Conservation (phyloP, 2,113 vertebrate species). For the Australoheros scitulus region DNA sequence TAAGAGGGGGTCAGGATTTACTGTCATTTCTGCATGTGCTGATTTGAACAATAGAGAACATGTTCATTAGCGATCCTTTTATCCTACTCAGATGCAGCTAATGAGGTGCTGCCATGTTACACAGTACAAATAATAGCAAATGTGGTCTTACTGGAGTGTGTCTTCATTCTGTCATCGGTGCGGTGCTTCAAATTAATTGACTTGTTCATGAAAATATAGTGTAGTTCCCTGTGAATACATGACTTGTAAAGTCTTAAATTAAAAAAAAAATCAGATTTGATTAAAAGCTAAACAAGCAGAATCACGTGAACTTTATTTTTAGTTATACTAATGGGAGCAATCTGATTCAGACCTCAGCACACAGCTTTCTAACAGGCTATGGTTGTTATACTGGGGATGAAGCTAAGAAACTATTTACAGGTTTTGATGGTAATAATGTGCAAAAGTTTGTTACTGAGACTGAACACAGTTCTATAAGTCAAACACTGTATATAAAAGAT, state of each 20-base stretch:
- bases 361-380: not conserved
- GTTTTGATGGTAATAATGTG: too few species aligned
- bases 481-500: not conserved
- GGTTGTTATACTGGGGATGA: not conserved
- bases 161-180: conserved; percentile 20
- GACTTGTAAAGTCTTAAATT: not conserved
- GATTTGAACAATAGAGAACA: conserved; percentile 41
- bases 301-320: not conserved
- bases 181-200: conserved; percentile 17
- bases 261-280: not conserved
- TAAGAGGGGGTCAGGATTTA: conserved; percentile 23
- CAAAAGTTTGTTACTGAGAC: too few species aligned
- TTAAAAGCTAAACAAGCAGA: not conserved
- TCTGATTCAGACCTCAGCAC: not conserved
- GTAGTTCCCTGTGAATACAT: not conserved
- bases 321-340: not conserved
- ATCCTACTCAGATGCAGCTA: conserved; percentile 50
- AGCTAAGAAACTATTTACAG: too few species aligned
- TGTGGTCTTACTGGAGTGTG: conserved; percentile 15
- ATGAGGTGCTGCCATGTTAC: conserved; percentile 53
- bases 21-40: conserved; percentile 45
- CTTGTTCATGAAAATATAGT: not conserved
- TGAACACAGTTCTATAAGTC: not conserved
- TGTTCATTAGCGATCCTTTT: conserved; percentile 51
- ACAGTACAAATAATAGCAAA: conserved; percentile 46